Evolutionary conservation across 1,140 invertebrate genomes (phyloP).

Genomic region (Heliconius eleuchia): DNA sequence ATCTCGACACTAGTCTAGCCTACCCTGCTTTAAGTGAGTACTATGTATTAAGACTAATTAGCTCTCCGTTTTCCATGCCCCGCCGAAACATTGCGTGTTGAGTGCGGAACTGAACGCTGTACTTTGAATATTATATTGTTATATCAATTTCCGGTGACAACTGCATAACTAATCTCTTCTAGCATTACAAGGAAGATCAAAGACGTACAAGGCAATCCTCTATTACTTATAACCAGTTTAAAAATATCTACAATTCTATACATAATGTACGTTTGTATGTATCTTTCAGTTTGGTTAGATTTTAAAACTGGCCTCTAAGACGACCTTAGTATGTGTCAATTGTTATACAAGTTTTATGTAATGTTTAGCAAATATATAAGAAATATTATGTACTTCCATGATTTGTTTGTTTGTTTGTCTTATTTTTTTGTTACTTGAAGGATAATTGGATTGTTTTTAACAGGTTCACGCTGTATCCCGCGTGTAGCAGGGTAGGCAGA

Average conservation of each 20-base stretch:
- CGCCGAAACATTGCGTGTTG: background rate
- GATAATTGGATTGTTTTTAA: background rate
- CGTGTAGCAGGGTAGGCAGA: background rate
- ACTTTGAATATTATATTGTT: background rate
- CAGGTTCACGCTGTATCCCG: background rate
- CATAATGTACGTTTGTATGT: background rate
- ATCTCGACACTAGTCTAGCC: no score
- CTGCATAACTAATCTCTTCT: background rate
- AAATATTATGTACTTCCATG: background rate
- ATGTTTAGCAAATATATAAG: conserved; percentile 44
- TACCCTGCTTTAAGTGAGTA: no score
- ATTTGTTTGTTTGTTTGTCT: background rate
- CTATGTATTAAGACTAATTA: no score
- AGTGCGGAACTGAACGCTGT: background rate
- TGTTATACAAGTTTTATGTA: conserved; percentile 51
- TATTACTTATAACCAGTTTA: background rate
- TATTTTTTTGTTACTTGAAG: background rate
- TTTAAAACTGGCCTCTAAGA: conserved; percentile 33
- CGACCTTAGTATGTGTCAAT: conserved; percentile 51
- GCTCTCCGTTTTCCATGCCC: no score
- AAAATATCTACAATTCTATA: background rate
- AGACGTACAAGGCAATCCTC: conserved; percentile 15
- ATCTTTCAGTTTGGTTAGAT: conserved; percentile 21
- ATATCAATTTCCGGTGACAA: background rate
- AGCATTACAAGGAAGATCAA: conserved; percentile 17